Conservation (phyloP, 2,888 invertebrate genomes). For the Dioctria linearis region DNA sequence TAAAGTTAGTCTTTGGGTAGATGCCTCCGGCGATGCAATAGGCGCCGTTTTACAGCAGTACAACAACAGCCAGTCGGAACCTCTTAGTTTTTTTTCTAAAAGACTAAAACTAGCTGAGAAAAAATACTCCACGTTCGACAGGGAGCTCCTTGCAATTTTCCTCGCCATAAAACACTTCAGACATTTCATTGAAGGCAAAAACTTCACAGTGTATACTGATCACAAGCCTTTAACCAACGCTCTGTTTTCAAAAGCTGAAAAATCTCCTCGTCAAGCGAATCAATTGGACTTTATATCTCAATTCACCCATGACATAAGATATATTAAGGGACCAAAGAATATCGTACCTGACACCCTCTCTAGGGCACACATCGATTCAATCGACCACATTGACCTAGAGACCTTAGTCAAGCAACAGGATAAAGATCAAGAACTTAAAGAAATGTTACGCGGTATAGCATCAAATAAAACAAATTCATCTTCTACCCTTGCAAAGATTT, state of each 20-base stretch:
- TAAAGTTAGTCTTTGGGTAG: neutral
- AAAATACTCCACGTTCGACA: conserved; percentile 2
- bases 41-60: conserved; percentile 6
- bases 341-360: neutral
- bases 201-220: neutral
- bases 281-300: conserved; percentile 22
- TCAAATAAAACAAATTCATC: neutral
- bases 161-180: neutral
- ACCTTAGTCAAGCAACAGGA: neutral
- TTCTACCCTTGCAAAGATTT: neutral
- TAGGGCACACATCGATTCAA: neutral
- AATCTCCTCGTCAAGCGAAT: neutral
- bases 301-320: conserved; percentile 17
- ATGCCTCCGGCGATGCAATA: neutral
- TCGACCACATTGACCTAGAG: neutral
- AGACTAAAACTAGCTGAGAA: neutral
- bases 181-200: neutral
- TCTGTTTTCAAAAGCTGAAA: conserved; percentile 2
- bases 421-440: neutral
- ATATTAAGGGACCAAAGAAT: neutral
- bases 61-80: neutral
- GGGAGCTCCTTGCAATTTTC: neutral
- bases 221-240: conserved; percentile 11
- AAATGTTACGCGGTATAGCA: neutral
- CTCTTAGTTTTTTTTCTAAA: conserved; percentile 5